Percentiles rank a stretch among this genome's conserved stretches.
phyloP scores from a whole-genome alignment of 2,888 invertebrate genomes.

The Eristalis arbustorum region DNA sequence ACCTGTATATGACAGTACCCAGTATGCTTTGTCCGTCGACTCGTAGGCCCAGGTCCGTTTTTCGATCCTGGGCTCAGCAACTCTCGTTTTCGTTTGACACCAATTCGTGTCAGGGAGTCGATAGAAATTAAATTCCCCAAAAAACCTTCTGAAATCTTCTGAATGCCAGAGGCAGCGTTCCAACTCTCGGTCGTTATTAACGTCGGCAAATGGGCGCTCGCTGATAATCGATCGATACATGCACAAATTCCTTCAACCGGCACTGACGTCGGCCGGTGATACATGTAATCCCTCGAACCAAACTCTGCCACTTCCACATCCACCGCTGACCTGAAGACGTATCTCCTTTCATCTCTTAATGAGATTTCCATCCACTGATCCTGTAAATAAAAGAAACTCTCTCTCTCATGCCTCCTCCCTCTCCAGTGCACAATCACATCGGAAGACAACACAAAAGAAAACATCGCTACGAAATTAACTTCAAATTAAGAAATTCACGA shows the following conservation, averaged over 20 bases:
- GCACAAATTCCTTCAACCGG: neutral
- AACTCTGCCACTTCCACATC: neutral
- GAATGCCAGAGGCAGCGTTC: neutral
- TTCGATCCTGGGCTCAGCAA: too few relatives aligned
- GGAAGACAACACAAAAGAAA: neutral
- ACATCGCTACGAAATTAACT: constrained; percentile 14
- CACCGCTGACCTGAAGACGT: neutral
- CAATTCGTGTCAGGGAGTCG: too few relatives aligned
- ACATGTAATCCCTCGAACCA: neutral
- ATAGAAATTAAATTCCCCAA: too few relatives aligned
- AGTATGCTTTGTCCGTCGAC: too few relatives aligned
- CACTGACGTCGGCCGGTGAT: neutral
- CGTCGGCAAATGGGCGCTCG: neutral
- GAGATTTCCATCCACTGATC: neutral
- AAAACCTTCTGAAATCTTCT: neutral
- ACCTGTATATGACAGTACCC: too few relatives aligned
- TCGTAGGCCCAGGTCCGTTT: too few relatives aligned
- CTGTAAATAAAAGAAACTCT: neutral
- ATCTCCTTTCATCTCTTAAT: constrained; percentile 1
- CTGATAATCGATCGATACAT: neutral
- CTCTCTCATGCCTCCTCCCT: neutral
- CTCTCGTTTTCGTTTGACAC: too few relatives aligned
- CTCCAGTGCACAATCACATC: neutral
- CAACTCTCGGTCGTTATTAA: neutral
- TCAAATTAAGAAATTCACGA: constrained; percentile 44